Evolutionary conservation across 1,140 invertebrate species (phyloP).

Genomic region (Ladona fulva): DNA sequence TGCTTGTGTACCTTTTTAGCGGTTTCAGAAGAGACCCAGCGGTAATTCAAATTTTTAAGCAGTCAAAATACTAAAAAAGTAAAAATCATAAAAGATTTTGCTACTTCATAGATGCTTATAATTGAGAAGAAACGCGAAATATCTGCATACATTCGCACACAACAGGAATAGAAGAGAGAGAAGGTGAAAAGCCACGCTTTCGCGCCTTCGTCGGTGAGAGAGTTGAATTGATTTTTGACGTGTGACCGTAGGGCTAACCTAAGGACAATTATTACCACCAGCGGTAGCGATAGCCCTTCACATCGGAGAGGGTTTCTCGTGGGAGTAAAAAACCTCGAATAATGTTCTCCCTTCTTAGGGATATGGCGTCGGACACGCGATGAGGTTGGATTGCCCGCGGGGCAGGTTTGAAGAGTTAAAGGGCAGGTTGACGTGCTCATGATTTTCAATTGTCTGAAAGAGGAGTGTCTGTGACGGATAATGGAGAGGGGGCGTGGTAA

Average conservation of each 20-base stretch:
- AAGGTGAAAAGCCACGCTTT: background rate
- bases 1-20: too few relatives aligned
- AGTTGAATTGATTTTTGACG: conserved; percentile 4
- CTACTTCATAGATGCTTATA: too few relatives aligned
- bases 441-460: conserved; percentile 1
- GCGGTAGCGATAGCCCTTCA: background rate
- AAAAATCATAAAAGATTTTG: too few relatives aligned
- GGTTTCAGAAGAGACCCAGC: too few relatives aligned
- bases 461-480: background rate
- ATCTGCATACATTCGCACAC: too few relatives aligned
- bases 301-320: background rate
- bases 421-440: background rate
- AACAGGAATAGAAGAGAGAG: background rate
- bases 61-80: too few relatives aligned
- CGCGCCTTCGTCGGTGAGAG: background rate
- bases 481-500: background rate
- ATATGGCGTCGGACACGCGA: background rate
- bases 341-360: background rate
- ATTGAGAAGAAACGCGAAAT: too few relatives aligned
- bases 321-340: background rate
- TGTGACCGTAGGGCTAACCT: background rate
- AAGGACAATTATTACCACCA: background rate
- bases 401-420: background rate
- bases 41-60: too few relatives aligned
- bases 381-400: background rate